Conservation (phyloP, 92 coral and sea anemone species). For the Actinostola sp. region DNA sequence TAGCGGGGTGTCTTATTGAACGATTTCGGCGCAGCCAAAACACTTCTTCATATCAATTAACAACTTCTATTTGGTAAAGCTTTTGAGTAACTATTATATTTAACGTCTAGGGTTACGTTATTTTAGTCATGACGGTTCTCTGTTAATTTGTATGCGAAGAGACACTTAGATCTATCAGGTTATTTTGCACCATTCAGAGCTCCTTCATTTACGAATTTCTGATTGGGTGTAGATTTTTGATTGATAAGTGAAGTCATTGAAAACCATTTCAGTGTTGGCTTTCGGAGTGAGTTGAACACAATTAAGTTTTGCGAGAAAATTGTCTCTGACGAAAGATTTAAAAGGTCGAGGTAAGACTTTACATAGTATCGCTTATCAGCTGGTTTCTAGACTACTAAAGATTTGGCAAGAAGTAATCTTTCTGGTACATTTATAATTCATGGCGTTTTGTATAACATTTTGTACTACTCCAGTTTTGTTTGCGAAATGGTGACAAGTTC, state of each 20-base stretch:
- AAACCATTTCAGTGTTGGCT: slow-evolving; percentile 24
- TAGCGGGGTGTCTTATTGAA: slow-evolving; percentile 1
- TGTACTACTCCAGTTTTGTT: not conserved
- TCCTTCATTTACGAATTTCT: slow-evolving; percentile 5
- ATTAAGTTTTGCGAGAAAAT: not conserved
- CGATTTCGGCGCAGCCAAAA: not conserved
- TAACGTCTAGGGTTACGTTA: slow-evolving; percentile 1
- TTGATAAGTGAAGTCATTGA: slow-evolving; percentile 39
- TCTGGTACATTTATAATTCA: not conserved
- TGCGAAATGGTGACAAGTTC: slow-evolving; percentile 13
- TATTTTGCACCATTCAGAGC: not conserved
- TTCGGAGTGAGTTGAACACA: not conserved
- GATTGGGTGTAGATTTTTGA: slow-evolving; percentile 39
- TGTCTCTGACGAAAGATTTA: not conserved
- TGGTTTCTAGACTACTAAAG: too few species aligned
- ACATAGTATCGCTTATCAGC: not conserved
- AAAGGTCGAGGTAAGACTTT: not conserved
- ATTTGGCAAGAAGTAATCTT: not conserved
- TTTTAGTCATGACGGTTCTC: not conserved
- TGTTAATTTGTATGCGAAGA: not conserved
- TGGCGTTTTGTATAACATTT: not conserved
- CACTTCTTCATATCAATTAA: not conserved
- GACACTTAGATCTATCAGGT: slow-evolving; percentile 8
- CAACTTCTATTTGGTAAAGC: not conserved
- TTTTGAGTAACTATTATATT: not conserved